Base-by-base conservation (phyloP, 2,888 invertebrate genomes). In the Agrochola macilenta region DNA sequence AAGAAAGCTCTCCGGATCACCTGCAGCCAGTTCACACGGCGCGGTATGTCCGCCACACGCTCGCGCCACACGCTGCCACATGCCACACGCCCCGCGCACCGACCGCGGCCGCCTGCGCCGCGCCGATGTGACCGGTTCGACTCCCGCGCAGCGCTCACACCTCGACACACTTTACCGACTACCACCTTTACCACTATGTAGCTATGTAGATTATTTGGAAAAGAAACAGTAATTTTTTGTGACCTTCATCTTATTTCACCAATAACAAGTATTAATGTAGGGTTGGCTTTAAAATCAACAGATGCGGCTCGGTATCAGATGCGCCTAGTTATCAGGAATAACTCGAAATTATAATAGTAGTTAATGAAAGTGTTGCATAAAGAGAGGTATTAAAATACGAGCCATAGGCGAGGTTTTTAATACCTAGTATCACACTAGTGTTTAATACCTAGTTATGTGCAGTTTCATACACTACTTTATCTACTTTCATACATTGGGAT, bases 11-110 rank as follows among this genome's bases (percentile, higher is more conserved):
- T 78, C 52, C 43, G 83, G 63, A 74, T 65, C 83, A 79, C 79
- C 82, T 80, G 88, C 78, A 71, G 76, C 63, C 63, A 30, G 83
- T 83, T 78, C 79, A 74, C 80, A 76, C 78, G 81, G 69, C 49
- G 57, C 52, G 39, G 69, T n/a, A 23, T 35, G 35, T 4, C 46
- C 23, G 20, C 23, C 66, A 23, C 26, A 8, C 14, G 66, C 30
- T 14, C 66, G 14, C 30, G 66, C 20, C 30, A 30, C 23, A 12
- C 5, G 12, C n/a, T 12, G 7, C 39, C 43, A 26, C 43, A 43
- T 7, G n/a, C n/a, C 58, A 14, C 26, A 7, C 17, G 17, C 26
- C n/a, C 2, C 43, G 17, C n/a, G 46, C 35, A 26, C 35, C 8
- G 61, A 49, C 43, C 26, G 26, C 69, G 43, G 43, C 17, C 69